A percentile compares a stretch with the other conserved stretches of the same genome.
Evolutionary conservation across 2,797 vertebrate species (phyloP).

Genomic region (Lutjanus campechanus): DNA sequence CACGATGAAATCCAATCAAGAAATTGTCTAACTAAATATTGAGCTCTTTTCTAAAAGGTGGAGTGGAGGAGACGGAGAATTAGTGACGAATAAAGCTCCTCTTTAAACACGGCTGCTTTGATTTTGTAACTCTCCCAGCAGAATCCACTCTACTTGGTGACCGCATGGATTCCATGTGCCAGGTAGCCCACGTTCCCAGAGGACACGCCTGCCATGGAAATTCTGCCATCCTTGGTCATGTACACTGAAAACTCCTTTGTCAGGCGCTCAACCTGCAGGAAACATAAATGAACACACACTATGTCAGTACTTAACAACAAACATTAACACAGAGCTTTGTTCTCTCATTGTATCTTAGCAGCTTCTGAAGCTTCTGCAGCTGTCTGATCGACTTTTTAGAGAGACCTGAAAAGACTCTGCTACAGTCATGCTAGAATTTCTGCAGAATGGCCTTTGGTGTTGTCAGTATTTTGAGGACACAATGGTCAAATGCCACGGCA

Average conservation of each 20-base stretch:
- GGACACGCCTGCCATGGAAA: conserved; percentile 95
- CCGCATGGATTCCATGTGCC: conserved; percentile 93
- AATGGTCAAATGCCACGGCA: no score
- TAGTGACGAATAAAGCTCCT: conserved; percentile 51
- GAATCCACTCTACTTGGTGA: conserved; percentile 89
- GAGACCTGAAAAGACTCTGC: no score
- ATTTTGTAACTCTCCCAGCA: conserved; percentile 55
- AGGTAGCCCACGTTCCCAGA: conserved; percentile 94
- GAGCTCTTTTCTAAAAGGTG: conserved; percentile 57
- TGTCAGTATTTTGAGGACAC: no score
- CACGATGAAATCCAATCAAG: conserved; percentile 56
- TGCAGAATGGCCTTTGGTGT: no score
- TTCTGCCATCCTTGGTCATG: conserved; percentile 98
- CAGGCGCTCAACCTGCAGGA: conserved; percentile 91
- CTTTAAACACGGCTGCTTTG: conserved; percentile 51
- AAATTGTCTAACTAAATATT: conserved; percentile 54
- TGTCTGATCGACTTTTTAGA: no score
- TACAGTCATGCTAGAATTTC: no score
- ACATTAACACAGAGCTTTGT: background rate
- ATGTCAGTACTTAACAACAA: background rate
- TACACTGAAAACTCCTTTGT: conserved; percentile 97
- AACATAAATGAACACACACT: background rate
- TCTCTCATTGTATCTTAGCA: no score
- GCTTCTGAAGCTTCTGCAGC: no score
- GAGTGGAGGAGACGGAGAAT: conserved; percentile 61